phyloP scores from a whole-genome alignment of 2,113 vertebrate genomes.

The Tichodroma muraria region DNA sequence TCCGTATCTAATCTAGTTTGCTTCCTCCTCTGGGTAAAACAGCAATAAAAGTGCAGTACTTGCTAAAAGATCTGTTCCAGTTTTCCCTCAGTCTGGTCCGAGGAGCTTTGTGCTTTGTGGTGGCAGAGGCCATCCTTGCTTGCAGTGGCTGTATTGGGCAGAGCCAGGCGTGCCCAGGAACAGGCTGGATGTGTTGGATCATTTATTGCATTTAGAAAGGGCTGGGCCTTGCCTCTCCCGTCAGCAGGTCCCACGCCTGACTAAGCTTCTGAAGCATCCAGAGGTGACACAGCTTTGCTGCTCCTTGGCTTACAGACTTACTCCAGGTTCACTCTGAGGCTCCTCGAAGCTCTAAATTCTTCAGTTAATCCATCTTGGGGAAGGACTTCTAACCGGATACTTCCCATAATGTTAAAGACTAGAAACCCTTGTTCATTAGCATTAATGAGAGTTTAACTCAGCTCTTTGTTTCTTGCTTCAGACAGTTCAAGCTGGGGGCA shows the following conservation, averaged over 20 bases:
- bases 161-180: accelerated
- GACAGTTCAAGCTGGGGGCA: neutral
- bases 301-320: neutral
- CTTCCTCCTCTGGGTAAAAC: neutral
- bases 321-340: neutral
- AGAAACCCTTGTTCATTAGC: neutral
- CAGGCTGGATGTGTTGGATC: neutral
- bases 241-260: neutral
- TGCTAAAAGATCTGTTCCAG: neutral
- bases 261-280: neutral
- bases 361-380: neutral
- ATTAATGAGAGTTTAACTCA: neutral
- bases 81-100: neutral
- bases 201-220: neutral
- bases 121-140: neutral
- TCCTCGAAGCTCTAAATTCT: neutral
- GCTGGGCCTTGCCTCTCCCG: neutral
- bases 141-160: neutral
- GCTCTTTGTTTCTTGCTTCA: neutral
- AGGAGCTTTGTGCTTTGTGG: neutral
- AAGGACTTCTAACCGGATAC: neutral
- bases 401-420: neutral
- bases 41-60: neutral
- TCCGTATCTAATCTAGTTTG: neutral
- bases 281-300: neutral